These are phyloP conservation scores for Bunonema sp. DNA, from an alignment of 2,888 invertebrate species.

Conservation along the genomic window DNA sequence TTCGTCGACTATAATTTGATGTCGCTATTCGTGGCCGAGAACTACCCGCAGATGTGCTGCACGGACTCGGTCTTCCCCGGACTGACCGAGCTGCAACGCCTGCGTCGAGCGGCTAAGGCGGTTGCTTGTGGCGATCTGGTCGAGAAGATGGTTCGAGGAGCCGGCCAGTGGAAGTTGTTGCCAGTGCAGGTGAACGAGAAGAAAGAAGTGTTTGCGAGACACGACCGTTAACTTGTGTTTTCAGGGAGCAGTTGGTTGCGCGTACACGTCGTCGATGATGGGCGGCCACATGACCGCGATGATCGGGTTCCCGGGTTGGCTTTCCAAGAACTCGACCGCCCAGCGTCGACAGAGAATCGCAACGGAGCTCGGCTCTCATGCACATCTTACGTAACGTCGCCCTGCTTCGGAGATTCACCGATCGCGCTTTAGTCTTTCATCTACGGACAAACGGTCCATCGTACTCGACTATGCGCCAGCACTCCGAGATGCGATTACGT, in stretches of 20 bases:
- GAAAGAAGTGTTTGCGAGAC: too few species aligned
- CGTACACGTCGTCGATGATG: too few species aligned
- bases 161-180: slow-evolving; percentile 65
- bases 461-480: slow-evolving; percentile 65
- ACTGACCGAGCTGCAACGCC: slow-evolving; percentile 56
- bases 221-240: too few species aligned
- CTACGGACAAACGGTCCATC: too few species aligned
- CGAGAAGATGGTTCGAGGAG: slow-evolving; percentile 63
- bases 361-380: slow-evolving; percentile 73
- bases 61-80: too few species aligned
- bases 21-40: slow-evolving; percentile 94
- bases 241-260: too few species aligned
- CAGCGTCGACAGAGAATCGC: slow-evolving; percentile 66
- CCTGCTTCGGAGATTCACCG: background rate
- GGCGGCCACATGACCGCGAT: slow-evolving; percentile 57
- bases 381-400: slow-evolving; percentile 63
- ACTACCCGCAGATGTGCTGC: slow-evolving; percentile 72
- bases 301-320: slow-evolving; percentile 74
- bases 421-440: background rate
- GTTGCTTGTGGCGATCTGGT: slow-evolving; percentile 72
- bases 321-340: slow-evolving; percentile 77
- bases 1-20: slow-evolving; percentile 89
- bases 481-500: slow-evolving; percentile 61
- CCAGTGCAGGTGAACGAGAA: slow-evolving; percentile 63
- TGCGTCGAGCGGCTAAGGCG: slow-evolving; percentile 69